These are phyloP conservation scores for Tribolium freemani DNA, from an alignment of 2,888 invertebrate genomes.

Conservation along the genomic window DNA sequence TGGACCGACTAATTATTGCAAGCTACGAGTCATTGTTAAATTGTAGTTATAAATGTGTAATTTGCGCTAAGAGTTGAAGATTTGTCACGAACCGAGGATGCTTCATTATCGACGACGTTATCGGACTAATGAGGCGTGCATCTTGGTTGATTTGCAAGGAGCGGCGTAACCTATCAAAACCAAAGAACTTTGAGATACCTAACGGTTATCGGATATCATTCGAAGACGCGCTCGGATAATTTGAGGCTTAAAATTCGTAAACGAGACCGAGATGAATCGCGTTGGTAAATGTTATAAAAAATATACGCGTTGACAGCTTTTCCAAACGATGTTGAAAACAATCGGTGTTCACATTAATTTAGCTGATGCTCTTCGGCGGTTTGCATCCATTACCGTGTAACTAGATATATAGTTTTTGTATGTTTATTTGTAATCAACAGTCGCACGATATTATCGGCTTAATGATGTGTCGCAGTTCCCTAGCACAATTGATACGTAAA, in stretches of 20 bases:
- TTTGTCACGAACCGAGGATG: constrained; percentile 29
- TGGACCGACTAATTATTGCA: background rate
- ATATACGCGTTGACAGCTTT: background rate
- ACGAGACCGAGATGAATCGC: background rate
- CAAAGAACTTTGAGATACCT: background rate
- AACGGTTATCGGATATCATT: background rate
- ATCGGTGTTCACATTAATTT: background rate
- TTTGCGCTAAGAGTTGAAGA: background rate
- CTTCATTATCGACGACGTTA: constrained; percentile 49
- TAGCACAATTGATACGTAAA: constrained; percentile 55
- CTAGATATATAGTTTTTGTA: constrained; percentile 19
- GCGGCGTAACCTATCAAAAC: background rate
- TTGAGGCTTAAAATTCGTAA: background rate
- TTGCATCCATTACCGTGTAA: constrained; percentile 25
- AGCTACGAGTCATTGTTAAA: background rate
- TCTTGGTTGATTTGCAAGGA: background rate
- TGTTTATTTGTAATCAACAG: constrained; percentile 29
- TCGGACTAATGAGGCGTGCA: constrained; percentile 49
- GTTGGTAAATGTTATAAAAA: background rate
- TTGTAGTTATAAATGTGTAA: background rate
- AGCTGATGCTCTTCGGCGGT: background rate
- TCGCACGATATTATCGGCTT: constrained; percentile 48
- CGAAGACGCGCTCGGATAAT: background rate
- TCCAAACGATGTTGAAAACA: background rate
- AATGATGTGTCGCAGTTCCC: constrained; percentile 52